Conservation (phyloP, 2,113 vertebrate species). For the Nothocercus julius region DNA sequence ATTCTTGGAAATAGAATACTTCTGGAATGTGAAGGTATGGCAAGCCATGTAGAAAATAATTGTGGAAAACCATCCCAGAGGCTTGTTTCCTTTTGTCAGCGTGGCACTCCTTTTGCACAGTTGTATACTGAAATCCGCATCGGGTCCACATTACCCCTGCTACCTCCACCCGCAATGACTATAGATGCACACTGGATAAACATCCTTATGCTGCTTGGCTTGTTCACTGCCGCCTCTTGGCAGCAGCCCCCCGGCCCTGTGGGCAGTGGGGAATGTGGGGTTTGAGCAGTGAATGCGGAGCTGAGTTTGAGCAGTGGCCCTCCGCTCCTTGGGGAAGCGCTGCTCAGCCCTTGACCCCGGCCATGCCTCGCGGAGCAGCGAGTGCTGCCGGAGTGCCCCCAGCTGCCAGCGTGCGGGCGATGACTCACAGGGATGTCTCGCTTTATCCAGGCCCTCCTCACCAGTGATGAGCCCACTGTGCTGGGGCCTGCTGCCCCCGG, state of each 20-base stretch:
- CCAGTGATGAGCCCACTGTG: not conserved
- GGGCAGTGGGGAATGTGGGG: not conserved
- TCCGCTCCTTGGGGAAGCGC: not conserved
- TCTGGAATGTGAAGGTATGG: not conserved
- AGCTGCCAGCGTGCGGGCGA: not conserved
- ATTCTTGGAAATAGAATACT: not conserved
- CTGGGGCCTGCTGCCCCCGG: not conserved
- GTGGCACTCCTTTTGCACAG: not conserved
- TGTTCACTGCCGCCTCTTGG: not conserved
- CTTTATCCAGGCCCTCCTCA: not conserved
- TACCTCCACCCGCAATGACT: fast-evolving
- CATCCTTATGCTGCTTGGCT: not conserved
- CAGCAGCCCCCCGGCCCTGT: not conserved
- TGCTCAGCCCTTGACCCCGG: not conserved
- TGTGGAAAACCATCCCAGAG: not conserved
- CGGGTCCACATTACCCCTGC: not conserved
- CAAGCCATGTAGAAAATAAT: not conserved
- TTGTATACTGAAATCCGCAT: not conserved
- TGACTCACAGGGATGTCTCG: not conserved
- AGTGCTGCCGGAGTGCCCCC: not conserved
- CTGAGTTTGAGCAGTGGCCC: not conserved
- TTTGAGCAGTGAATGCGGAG: not conserved
- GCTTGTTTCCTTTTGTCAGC: not conserved
- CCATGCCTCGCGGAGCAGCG: not conserved
- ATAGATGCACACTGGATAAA: not conserved